phyloP scores from a whole-genome alignment of 1,140 invertebrate genomes.

The Orius insidiosus region DNA sequence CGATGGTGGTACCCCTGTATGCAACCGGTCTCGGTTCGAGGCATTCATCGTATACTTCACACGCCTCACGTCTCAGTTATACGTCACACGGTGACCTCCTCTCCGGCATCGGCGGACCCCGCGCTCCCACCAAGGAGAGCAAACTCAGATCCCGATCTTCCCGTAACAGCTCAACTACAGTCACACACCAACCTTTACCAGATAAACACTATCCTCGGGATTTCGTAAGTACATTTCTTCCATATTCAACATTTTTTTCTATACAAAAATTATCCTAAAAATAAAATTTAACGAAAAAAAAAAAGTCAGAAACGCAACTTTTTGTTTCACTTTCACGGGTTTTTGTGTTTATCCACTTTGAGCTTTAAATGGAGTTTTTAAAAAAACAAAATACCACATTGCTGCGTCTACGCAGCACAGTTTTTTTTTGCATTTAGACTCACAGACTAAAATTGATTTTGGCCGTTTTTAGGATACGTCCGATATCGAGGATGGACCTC shows the following conservation, averaged over 20 bases:
- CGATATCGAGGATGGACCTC: conserved; percentile 57
- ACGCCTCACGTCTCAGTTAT: conserved; percentile 78
- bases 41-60: conserved; percentile 86
- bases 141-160: conserved; percentile 56
- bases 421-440: no score
- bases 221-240: conserved; percentile 15
- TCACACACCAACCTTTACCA: conserved; percentile 16
- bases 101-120: conserved; percentile 30
- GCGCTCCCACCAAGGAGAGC: conserved; percentile 67
- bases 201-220: conserved; percentile 18
- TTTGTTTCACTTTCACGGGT: no score
- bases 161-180: conserved; percentile 25
- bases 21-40: conserved; percentile 51
- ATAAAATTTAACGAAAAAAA: no score
- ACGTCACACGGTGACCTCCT: conserved; percentile 82
- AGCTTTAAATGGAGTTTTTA: no score
- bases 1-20: conserved; percentile 79
- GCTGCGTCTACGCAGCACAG: no score
- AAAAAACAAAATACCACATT: no score
- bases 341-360: no score
- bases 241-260: no score
- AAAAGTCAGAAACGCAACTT: no score
- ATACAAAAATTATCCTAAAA: no score
- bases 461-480: conserved; percentile 55
- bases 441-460: no score